Conservation (phyloP, 2,797 vertebrate species). For the Propithecus perrieri region DNA sequence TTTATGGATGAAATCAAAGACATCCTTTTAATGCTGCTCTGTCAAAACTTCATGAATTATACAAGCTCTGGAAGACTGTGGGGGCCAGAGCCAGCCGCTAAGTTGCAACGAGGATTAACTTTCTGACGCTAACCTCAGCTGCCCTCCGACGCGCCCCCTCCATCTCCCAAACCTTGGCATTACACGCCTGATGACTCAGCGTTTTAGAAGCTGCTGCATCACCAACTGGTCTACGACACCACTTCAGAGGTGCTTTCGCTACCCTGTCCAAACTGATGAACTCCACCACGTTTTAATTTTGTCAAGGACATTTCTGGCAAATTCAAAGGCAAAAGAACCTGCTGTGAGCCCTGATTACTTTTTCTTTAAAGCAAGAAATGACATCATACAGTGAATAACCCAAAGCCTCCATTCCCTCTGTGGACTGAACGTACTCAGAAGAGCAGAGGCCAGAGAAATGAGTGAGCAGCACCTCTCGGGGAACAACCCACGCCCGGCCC, state of each 20-base stretch:
- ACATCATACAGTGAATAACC: slow-evolving; percentile 3
- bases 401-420: neutral
- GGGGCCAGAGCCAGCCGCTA: neutral
- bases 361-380: slow-evolving; percentile 51
- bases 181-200: neutral
- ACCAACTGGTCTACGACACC: accelerated
- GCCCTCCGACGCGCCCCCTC: neutral
- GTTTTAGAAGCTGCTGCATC: accelerated
- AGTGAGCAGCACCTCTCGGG: accelerated
- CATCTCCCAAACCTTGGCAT: accelerated
- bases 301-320: neutral
- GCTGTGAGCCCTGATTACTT: neutral
- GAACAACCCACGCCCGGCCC: accelerated
- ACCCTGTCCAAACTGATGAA: neutral
- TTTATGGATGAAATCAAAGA: slow-evolving; percentile 69
- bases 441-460: neutral
- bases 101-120: neutral
- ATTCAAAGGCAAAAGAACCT: slow-evolving; percentile 23
- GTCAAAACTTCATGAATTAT: slow-evolving; percentile 60
- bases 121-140: neutral
- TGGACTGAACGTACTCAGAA: neutral
- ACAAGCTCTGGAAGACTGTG: neutral
- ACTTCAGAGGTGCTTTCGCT: accelerated
- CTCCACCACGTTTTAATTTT: neutral
- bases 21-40: neutral